These are phyloP conservation scores for Planococcus citri DNA, from an alignment of 1,140 invertebrate species.

Conservation along the genomic window DNA sequence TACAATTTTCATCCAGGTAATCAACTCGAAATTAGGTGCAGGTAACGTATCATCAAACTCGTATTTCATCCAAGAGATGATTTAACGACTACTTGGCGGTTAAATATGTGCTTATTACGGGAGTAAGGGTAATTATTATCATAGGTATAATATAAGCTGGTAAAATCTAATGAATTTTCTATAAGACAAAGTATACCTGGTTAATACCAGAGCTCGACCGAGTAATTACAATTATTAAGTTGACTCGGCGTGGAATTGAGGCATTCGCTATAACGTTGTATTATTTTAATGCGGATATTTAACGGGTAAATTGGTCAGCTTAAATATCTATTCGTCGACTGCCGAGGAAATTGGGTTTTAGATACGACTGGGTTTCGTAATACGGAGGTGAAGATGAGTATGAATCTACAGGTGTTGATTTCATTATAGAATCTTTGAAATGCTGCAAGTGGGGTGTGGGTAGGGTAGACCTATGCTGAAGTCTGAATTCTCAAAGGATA, in stretches of 20 bases:
- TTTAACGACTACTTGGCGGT: neutral
- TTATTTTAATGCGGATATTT: neutral
- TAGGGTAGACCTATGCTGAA: no score
- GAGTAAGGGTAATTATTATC: neutral
- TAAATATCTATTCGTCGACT: neutral
- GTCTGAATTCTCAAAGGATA: no score
- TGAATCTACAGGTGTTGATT: no score
- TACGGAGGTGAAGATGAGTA: neutral
- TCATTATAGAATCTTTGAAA: no score
- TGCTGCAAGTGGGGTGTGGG: no score
- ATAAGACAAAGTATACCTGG: neutral
- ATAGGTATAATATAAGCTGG: neutral
- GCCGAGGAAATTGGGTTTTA: neutral
- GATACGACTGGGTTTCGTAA: neutral
- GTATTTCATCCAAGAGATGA: neutral
- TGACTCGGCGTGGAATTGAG: neutral
- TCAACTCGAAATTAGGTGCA: no score
- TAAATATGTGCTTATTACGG: neutral
- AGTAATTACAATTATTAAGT: neutral
- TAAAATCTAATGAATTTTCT: neutral
- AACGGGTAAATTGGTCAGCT: neutral
- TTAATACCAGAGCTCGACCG: neutral
- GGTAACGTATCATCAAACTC: slow-evolving; percentile 1
- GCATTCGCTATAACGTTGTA: neutral
- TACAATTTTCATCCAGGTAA: neutral